Evolutionary conservation across 2,797 vertebrate species (phyloP), one percentile per base, ranked within the genome.

Genomic region (Poeciliopsis infans): DNA sequence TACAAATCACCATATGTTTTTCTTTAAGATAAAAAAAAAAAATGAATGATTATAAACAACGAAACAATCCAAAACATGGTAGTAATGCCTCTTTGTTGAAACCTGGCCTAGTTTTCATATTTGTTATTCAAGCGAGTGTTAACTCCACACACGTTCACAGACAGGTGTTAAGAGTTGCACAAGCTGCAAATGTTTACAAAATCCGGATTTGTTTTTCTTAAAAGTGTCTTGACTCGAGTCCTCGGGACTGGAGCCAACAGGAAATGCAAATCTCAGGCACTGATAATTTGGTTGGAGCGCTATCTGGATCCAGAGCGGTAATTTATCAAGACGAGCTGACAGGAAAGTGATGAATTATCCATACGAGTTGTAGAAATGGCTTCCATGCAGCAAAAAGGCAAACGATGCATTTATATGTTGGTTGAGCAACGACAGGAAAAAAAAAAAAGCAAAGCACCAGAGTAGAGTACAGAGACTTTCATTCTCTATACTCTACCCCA

Each of bases 151-250:
- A 86, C 86, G 87, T 86, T 84, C 90, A 88, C 92, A 91, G 86
- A 81, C 94, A 92, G 93, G 91, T 94, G 93, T 92, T 90, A 92
- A 88, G 83, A 80, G 86, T 70, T 70, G 41, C 39, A 45, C 41
- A 90, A 91, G 80, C 82, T 77, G 88, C 87, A 94, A 91, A 92
- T 87, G 83, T 86, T 92, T 91, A 81, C 64, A 84, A 85, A 86
- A 86, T 86, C 61, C 79, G 72, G 72, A 83, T 84, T 79, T 79
- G 75, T 72, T 82, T 51, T 85, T 76, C 47, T 8, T 66, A 87
- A 61, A 77, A 77, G 83, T 78, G 43, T 45, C 51, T 13, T 0
- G 2, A 41, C 13, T 31, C 11, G 45, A 23, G 72, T 89, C 75
- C 78, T 79, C n/a, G 20, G 47, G 36, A 74, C 79, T 18, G 20